Base-by-base conservation (phyloP, 2,797 vertebrate species). In the Catostomus latipinnis region DNA sequence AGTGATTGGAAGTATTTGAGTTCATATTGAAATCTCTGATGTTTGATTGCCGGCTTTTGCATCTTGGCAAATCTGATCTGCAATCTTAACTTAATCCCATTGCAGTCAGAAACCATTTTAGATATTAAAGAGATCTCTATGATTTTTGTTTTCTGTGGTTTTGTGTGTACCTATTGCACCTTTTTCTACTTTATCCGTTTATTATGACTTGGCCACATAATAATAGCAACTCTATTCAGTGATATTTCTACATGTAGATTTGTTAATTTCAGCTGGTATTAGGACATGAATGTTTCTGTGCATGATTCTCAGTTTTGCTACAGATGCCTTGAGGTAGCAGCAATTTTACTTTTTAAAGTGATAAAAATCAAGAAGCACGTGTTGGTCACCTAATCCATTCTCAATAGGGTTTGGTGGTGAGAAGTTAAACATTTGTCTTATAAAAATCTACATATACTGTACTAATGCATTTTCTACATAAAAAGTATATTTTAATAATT, bases 231-330 rank as follows among this genome's bases (percentile, higher is more conserved):
- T 34, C 34, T 34, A 34, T 34, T 34, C 34, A 34, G 34, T 2
- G 34, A 34, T 34, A 34, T 34, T 34, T 34, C 34, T 34, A 4
- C 68, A 71, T 52, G 58, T 2, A 10, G 53, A 9, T 43, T 65
- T 49, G 34, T 34, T 66, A 48, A 77, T 70, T 73, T 69, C 68
- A 58, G 63, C 60, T 61, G 14, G 57, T 50, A 48, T 49, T 63
- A 52, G 48, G 52, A 46, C 70, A 54, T 54, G 57, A 48, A 67
- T n/a, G 52, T 12, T 18, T 18, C 16, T 18, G 16, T 18, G 16
- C 69, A 48, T 12, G 5, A 48, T 66, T 78, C 57, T 66, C 34
- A 3, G 6, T 43, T 76, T 65, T n/a, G 4, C 43, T 63, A 22
- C 58, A 22, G 16, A 18, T 46, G 63, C 12, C 52, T 2, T 76